These are phyloP conservation scores for Cryptomyrus ogoouensis DNA, from an alignment of 2,113 vertebrate species.

Conservation along the genomic window DNA sequence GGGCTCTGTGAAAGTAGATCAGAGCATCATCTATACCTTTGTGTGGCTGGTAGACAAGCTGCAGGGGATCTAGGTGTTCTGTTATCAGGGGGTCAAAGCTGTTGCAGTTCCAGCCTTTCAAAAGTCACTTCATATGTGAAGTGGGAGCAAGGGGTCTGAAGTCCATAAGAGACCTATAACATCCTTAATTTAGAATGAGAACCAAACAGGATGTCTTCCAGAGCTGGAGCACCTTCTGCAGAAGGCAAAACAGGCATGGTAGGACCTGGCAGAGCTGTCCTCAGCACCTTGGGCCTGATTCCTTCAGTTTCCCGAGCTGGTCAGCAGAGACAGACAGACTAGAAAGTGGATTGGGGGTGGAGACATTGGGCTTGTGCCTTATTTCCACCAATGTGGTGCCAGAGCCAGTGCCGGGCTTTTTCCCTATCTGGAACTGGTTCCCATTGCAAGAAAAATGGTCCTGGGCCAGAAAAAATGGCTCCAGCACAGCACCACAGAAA, in stretches of 20 bases:
- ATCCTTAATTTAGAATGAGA: background rate
- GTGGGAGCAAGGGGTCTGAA: background rate
- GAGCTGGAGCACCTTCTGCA: background rate
- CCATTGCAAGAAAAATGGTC: background rate
- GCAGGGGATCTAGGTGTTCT: background rate
- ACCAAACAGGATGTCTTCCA: background rate
- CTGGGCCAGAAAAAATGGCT: background rate
- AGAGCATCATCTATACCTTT: background rate
- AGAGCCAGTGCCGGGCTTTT: background rate
- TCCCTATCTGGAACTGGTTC: background rate
- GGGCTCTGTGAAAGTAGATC: background rate
- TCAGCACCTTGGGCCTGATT: background rate
- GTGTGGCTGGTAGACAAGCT: background rate
- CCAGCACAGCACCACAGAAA: background rate
- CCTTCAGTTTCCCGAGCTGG: background rate
- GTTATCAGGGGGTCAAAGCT: background rate
- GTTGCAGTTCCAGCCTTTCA: background rate
- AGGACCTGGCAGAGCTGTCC: background rate
- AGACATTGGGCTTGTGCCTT: background rate
- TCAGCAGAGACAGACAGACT: background rate
- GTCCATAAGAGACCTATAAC: background rate
- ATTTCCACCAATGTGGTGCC: background rate
- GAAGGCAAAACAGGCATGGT: background rate
- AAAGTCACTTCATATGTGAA: background rate
- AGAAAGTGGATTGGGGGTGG: background rate